These are phyloP conservation scores for Drosophila oshimai DNA, from an alignment of 1,140 invertebrate species.

Conservation along the genomic window DNA sequence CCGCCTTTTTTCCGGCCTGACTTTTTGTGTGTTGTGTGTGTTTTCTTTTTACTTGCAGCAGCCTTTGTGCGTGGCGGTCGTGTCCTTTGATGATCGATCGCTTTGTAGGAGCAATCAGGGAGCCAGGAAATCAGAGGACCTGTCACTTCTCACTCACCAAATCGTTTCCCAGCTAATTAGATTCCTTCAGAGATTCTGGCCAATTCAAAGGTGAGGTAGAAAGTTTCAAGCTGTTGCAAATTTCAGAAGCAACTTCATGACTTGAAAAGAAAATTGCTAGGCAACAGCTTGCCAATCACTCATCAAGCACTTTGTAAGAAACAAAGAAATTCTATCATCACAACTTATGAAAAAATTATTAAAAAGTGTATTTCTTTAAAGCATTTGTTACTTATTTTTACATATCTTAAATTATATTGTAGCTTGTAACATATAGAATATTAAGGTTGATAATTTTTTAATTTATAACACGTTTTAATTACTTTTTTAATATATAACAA, in stretches of 20 bases:
- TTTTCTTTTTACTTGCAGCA: not conserved
- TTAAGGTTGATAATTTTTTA: too few species aligned
- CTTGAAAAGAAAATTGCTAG: not conserved
- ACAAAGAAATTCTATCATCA: too few species aligned
- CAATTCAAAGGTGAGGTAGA: not conserved
- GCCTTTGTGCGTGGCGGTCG: constrained; percentile 9
- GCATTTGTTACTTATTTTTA: too few species aligned
- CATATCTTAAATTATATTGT: too few species aligned
- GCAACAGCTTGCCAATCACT: not conserved
- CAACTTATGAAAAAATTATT: too few species aligned
- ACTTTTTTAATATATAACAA: too few species aligned
- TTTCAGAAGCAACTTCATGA: not conserved
- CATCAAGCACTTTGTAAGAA: too few species aligned
- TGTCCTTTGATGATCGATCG: constrained; percentile 15
- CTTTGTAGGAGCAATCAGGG: not conserved
- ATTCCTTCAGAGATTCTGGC: not conserved
- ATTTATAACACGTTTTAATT: too few species aligned
- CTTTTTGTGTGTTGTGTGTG: constrained; percentile 2
- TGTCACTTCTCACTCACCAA: not conserved
- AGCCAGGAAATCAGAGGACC: not conserved
- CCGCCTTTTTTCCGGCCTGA: not conserved
- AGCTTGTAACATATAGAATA: too few species aligned
- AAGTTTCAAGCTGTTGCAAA: not conserved
- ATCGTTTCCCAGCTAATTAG: constrained; percentile 5
- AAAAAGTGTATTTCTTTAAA: too few species aligned